Conservation (phyloP, 2,888 invertebrate species). For the Thalpophila matura region DNA sequence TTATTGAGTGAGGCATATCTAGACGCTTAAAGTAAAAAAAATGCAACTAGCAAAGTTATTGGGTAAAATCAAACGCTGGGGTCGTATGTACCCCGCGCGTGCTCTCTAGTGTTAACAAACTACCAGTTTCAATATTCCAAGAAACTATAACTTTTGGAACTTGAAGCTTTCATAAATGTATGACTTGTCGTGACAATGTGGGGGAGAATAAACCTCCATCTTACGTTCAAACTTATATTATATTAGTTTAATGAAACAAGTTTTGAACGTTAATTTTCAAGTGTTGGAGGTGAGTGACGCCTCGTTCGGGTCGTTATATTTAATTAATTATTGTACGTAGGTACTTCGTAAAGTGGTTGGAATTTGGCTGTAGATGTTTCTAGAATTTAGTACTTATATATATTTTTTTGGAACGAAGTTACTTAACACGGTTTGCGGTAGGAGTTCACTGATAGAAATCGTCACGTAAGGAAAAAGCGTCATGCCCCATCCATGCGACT, state of each 20-base stretch:
- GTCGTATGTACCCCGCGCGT: no score
- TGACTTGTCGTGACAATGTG: slow-evolving; percentile 10
- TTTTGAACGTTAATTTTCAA: slow-evolving; percentile 49
- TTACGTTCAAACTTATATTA: slow-evolving; percentile 45
- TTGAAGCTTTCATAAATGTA: slow-evolving; percentile 11
- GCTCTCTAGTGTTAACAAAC: background rate
- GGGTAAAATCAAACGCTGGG: no score
- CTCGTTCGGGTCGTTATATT: slow-evolving; percentile 26
- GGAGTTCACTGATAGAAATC: no score
- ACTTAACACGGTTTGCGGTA: no score
- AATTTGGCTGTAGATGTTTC: slow-evolving; percentile 11
- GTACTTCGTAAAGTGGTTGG: slow-evolving; percentile 3
- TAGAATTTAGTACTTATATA: background rate
- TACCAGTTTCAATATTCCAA: background rate
- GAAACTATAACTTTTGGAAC: background rate
- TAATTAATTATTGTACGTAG: slow-evolving; percentile 33
- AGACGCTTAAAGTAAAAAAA: no score
- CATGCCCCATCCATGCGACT: no score
- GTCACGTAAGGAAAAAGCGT: no score
- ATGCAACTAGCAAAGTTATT: no score
- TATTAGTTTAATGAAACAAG: slow-evolving; percentile 54
- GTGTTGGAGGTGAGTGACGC: slow-evolving; percentile 30
- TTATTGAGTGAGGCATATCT: no score
- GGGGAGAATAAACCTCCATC: slow-evolving; percentile 12
- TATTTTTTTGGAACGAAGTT: no score